Evolutionary conservation across 2,113 vertebrate genomes (phyloP), one percentile per base, ranked within the genome.

Genomic region (Spea bombifrons): DNA sequence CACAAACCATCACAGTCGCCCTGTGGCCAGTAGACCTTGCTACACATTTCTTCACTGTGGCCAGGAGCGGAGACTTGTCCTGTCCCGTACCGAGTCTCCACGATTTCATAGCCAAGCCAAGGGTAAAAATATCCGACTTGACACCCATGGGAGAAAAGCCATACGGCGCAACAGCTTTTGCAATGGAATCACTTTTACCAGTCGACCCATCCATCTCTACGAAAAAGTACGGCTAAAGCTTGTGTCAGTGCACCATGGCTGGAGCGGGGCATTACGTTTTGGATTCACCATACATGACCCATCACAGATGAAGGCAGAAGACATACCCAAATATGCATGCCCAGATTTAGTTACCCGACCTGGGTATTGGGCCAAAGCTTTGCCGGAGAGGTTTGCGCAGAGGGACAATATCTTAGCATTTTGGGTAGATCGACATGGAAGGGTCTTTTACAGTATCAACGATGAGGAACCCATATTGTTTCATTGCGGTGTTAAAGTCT

Each of bases 261-360:
- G 97, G 97, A 99, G 97, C 0, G 97, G 97, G 0, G 97, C 97
- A 0, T 90, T 99, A 15, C 95, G 97, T 73, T 99, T 99, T 0
- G 97, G 97, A 75, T 99, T 99, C 88, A 99, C 97, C 12, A 95
- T 93, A 72, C 90, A 96, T 0, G 97, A 99, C 88, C 97, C 97
- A 0, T 92, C 94, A 0, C 96, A 97, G 85, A 92, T 99, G 88
- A 87, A 92, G 71, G 84, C 92, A 0, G 88, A 95, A 0, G 96
- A 98, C 84, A 99, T 99, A 90, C 97, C 97, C 86, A 99, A 98
- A 88, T 99, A 99, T 0, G 97, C 97, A 64, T 99, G 97, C 63
- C 97, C 97, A 0, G 97, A 99, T 86, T 91, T 99, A 70, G 97
- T 99, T 84, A 98, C 96, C 3, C 87, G 97, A 4, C 95, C 96